A percentile compares a stretch with the other conserved stretches of the same genome.
phyloP scores from a whole-genome alignment of 2,888 invertebrate genomes.

The Hirtodrosophila alboralis region DNA sequence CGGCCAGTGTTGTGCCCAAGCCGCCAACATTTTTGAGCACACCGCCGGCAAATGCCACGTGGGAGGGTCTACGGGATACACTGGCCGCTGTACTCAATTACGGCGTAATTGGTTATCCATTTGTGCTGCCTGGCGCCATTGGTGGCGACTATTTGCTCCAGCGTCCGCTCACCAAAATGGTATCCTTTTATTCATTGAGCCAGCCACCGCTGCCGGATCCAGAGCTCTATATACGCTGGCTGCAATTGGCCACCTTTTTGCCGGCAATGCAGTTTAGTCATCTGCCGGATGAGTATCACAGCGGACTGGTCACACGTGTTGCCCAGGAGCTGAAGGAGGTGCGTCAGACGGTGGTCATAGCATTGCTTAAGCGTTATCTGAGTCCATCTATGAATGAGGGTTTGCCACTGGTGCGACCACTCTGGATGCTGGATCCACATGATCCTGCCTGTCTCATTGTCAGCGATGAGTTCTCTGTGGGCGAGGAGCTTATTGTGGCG shows the following conservation, averaged over 20 bases:
- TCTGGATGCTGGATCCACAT: slow-evolving; percentile 94
- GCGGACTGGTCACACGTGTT: slow-evolving; percentile 90
- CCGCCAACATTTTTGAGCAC: slow-evolving; percentile 94
- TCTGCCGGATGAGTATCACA: slow-evolving; percentile 94
- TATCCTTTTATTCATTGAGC: slow-evolving; percentile 85
- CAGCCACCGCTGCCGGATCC: slow-evolving; percentile 89
- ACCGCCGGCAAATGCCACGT: slow-evolving; percentile 93
- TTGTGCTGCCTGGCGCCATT: slow-evolving; percentile 96
- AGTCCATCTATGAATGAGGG: slow-evolving; percentile 92
- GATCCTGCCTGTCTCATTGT: slow-evolving; percentile 91
- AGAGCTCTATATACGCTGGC: slow-evolving; percentile 95
- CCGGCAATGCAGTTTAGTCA: slow-evolving; percentile 96
- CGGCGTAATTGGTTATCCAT: slow-evolving; percentile 96
- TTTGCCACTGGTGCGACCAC: slow-evolving; percentile 92
- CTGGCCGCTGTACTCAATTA: slow-evolving; percentile 95
- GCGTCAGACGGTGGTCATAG: slow-evolving; percentile 91
- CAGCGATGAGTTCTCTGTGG: slow-evolving; percentile 94
- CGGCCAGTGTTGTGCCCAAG: slow-evolving; percentile 91
- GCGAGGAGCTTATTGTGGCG: slow-evolving; percentile 95
- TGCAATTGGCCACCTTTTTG: slow-evolving; percentile 94
- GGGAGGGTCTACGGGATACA: slow-evolving; percentile 92
- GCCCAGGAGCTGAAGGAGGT: slow-evolving; percentile 90
- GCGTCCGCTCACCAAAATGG: slow-evolving; percentile 82
- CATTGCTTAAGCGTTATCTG: slow-evolving; percentile 90
- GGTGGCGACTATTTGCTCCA: slow-evolving; percentile 93